These are phyloP conservation scores for Labrus mixtus DNA, from an alignment of 2,113 vertebrate species.

Conservation along the genomic window DNA sequence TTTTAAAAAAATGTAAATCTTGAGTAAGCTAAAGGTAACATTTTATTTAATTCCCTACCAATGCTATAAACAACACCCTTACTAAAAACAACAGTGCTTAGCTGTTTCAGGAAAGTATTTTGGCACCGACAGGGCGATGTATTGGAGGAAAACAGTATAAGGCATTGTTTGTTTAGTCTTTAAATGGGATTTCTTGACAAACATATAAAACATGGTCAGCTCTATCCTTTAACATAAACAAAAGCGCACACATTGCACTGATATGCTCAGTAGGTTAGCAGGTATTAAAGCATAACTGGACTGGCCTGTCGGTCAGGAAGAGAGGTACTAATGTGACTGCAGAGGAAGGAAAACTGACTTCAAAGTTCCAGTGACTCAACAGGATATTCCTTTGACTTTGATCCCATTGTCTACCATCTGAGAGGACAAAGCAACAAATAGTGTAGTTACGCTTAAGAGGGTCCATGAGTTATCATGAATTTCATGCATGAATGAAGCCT, in stretches of 20 bases:
- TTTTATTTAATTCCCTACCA: too few species aligned
- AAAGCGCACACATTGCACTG: neutral
- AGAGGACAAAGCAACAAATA: conserved; percentile 2
- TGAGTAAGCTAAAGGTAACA: too few species aligned
- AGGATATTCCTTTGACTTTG: conserved; percentile 43
- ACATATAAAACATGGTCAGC: neutral
- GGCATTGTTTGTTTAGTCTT: neutral
- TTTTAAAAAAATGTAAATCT: too few species aligned
- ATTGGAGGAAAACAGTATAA: too few species aligned
- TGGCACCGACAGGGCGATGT: too few species aligned
- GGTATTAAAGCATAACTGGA: conserved; percentile 20
- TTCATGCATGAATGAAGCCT: too few species aligned
- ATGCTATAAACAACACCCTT: too few species aligned
- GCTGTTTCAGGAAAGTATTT: too few species aligned
- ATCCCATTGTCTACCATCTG: conserved; percentile 30
- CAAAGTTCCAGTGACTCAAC: conserved; percentile 25
- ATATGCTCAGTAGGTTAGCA: conserved; percentile 14
- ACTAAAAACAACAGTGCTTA: too few species aligned
- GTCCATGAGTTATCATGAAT: too few species aligned
- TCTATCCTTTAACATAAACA: neutral
- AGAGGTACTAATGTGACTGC: conserved; percentile 27
- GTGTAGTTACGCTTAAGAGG: too few species aligned
- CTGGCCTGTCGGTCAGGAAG: conserved; percentile 43
- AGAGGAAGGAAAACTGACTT: conserved; percentile 47
- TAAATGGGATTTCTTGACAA: neutral